Base-by-base conservation (phyloP, 2,888 invertebrate species). In the Cosmia pyralina region DNA sequence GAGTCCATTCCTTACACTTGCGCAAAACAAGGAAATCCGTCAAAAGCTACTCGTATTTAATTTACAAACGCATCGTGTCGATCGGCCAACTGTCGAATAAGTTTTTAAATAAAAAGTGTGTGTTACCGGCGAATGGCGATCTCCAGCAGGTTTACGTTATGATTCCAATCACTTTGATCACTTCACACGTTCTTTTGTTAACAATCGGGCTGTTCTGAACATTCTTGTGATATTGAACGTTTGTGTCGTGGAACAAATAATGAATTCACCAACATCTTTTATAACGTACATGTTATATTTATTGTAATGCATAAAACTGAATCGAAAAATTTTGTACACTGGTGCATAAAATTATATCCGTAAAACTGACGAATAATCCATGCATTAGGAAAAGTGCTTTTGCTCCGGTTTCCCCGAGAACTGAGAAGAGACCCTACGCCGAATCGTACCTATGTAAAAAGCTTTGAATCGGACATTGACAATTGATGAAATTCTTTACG, bases 111-210 rank as follows among this genome's bases (percentile, higher is more conserved):
- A 86, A 77, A 83, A 79, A 75, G 69, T 76, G 59, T 76, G 66
- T 64, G 77, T 80, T 79, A 76, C 79, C 76, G 68, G 67, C 74
- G 58, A 72, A 58, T 58, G 50, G 71, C 74, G 68, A 80, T 77
- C 72, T 76, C 52, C 74, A 68, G 63, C 75, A 63, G 71, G 77
- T 76, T 79, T 78, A 80, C 81, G 70, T 81, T 84, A 77, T 71
- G 41, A 75, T 65, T 76, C 41, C 72, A 50, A 69, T 69, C 75
- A 73, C 86, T 86, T 86, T 86, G 86, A 86, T 86, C 86, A 85
- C 72, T 80, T 86, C 83, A 53, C 86, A 73, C 81, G 69, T 74
- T 81, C 77, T 86, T 81, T 78, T 80, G 81, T 79, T 79, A 75
- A 77, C 75, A 80, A 71, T 77, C 69, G 58, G 60, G 64, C 69